Base-by-base conservation (phyloP, 1,140 invertebrate species). In the Thaumatotibia leucotreta region DNA sequence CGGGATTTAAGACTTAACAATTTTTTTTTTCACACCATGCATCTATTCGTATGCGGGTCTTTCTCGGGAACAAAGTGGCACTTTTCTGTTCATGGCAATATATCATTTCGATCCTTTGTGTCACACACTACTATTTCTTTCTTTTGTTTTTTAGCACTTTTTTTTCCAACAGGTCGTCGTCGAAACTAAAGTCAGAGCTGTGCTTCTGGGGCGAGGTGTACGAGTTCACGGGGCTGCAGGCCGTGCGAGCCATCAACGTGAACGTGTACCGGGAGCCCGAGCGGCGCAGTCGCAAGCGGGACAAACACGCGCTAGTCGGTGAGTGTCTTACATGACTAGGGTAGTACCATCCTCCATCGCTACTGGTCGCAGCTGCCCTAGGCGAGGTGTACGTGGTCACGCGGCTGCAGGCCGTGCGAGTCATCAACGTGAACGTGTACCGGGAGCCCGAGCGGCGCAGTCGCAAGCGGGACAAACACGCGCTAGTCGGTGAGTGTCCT, bases 121-220 rank as follows among this genome's bases (percentile, higher is more conserved):
- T n/a, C n/a, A n/a, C n/a, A 32, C 4, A 32, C 10, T 32, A 32
- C 31, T 5, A 32, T 10, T 32, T 32, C 4, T 32, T 32, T 32
- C 31, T 32, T 39, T 39, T 39, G 9, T 10, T n/a, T 4, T 10
- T 39, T 9, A 2, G 14, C 33, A 39, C 33, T 39, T n/a, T 39
- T 10, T 4, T 39, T 9, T 23, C 61, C 76, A 79, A 0, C 77
- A 92, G 96, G 74, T 99, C 98, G 3, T 97, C 97, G 54, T 94
- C 96, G 5, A 99, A 99, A 89, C 92, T 96, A 69, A 97, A 97
- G 88, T 94, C 94, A 17, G 97, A 99, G 70, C 93, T 98, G 79
- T 95, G 98, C 74, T 99, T 99, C 88, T 99, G 98, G 98, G 98
- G 98, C 74, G 98, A 99, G 90, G 96, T 98, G 77, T 99, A 99